Percentiles rank a stretch among this genome's conserved stretches.
Conservation (phyloP, 2,113 vertebrate species). For the Amphilophus citrinellus region DNA sequence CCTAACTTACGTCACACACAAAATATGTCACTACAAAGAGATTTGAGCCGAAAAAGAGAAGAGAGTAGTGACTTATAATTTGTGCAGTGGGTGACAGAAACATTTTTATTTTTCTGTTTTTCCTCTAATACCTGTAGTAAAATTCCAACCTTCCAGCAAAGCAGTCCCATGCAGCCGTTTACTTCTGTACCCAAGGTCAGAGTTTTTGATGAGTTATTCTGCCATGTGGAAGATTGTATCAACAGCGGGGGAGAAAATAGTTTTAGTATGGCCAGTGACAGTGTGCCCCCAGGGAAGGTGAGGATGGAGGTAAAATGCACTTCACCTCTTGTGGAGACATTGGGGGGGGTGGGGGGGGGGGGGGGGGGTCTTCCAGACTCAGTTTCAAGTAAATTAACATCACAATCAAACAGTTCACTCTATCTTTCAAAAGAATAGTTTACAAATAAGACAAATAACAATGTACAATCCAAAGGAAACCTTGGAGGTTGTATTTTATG, state of each 20-base stretch:
- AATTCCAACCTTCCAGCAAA: not conserved
- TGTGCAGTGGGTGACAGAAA: not conserved
- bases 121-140: not conserved
- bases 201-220: constrained; percentile 29
- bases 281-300: constrained; percentile 35
- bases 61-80: not conserved
- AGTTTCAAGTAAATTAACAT: constrained; percentile 31
- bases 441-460: constrained; percentile 3
- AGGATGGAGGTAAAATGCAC: constrained; percentile 20
- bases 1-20: not conserved
- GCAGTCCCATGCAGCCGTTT: constrained; percentile 15
- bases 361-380: constrained; percentile 31
- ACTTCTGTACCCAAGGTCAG: constrained; percentile 53
- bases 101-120: not conserved
- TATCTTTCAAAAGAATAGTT: not conserved
- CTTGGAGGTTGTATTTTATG: not conserved
- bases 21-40: constrained; percentile 6
- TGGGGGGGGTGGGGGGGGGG: not conserved
- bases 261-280: constrained; percentile 30
- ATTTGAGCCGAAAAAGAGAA: not conserved
- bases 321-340: constrained; percentile 3
- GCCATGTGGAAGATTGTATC: constrained; percentile 51
- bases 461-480: not conserved
- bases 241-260: constrained; percentile 45
- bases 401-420: not conserved